Conservation (phyloP, 2,888 invertebrate species). For the Lepidochrysops patricia region DNA sequence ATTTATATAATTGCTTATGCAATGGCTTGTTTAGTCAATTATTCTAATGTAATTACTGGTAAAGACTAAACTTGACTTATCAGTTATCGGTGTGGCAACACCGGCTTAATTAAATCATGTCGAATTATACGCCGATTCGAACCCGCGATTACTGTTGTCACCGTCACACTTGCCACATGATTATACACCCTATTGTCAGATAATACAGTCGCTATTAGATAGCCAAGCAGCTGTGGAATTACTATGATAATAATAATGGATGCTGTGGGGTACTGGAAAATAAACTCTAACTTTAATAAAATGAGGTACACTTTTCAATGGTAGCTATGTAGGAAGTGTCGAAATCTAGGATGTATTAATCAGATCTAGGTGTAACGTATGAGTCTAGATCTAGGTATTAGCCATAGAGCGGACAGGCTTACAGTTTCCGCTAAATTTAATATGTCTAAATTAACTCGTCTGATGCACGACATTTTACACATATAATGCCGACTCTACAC, state of each 20-base stretch:
- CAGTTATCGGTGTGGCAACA: not conserved
- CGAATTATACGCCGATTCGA: slow-evolving; percentile 6
- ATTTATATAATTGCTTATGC: not conserved
- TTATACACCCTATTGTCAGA: not conserved
- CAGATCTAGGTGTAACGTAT: not conserved
- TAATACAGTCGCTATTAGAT: not conserved
- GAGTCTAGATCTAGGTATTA: not conserved
- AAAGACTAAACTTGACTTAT: not conserved
- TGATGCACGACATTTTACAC: too few relatives aligned
- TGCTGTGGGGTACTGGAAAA: not conserved
- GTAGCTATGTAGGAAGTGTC: not conserved
- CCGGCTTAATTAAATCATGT: slow-evolving; percentile 11
- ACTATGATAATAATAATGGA: not conserved
- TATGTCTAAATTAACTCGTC: not conserved
- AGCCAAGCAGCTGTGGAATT: not conserved
- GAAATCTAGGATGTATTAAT: slow-evolving; percentile 8
- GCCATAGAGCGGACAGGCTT: not conserved
- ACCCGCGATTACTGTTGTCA: slow-evolving; percentile 1
- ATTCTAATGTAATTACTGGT: slow-evolving; percentile 1
- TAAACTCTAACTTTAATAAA: not conserved
- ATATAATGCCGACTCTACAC: too few relatives aligned
- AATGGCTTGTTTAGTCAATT: slow-evolving; percentile 1
- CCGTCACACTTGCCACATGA: not conserved
- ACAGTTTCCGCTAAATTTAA: not conserved
- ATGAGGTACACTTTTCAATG: not conserved